Evolutionary conservation across 64 coral and sea anemone genomes (phyloP), one percentile per base, ranked within the genome.

Genomic region (Actinia equina): DNA sequence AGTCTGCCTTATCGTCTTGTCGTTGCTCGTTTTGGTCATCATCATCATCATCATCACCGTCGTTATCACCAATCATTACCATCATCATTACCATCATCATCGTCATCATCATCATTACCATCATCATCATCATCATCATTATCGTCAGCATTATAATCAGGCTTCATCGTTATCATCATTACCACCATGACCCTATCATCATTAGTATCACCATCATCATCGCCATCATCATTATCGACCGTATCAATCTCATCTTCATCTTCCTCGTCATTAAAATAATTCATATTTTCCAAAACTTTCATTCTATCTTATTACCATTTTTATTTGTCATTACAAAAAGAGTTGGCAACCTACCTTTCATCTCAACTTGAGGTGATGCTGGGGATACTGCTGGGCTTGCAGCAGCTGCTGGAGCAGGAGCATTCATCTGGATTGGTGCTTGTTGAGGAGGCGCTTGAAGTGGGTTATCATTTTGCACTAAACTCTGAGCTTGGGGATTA

Each of bases 361-460:
- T 81, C 45, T 44, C 44, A 7, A 22, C 78, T 52, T 45, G 43
- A 51, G 78, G 78, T 7, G 22, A 19, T 20, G 78, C 17, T 81
- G 44, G 43, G 19, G 78, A 17, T 81, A 17, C 17, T 20, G 13
- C 44, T 81, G 43, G 78, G 44, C 20, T 65, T n/a, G 22, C 62
- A 22, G 62, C 17, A 65, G 62, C 62, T 74, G 78, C 78, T 46
- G 78, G 77, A 56, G 59, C 59, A 0, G 76, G 17, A 64, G 77
- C 45, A 2, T 80, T 84, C 63, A 77, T 82, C 86, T 91, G 84
- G 14, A 85, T 62, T n/a, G 86, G 69, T 30, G 25, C 23, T 74
- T 27, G 69, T 74, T 74, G 69, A 37, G 25, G 20, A 78, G 76
- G 26, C n/a, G 22, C 0, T 81, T 25, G 78, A 81, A 43, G 44